Evolutionary conservation across 2,113 vertebrate species (phyloP), one percentile per base, ranked within the genome.

Genomic region (Hystrix brachyura): DNA sequence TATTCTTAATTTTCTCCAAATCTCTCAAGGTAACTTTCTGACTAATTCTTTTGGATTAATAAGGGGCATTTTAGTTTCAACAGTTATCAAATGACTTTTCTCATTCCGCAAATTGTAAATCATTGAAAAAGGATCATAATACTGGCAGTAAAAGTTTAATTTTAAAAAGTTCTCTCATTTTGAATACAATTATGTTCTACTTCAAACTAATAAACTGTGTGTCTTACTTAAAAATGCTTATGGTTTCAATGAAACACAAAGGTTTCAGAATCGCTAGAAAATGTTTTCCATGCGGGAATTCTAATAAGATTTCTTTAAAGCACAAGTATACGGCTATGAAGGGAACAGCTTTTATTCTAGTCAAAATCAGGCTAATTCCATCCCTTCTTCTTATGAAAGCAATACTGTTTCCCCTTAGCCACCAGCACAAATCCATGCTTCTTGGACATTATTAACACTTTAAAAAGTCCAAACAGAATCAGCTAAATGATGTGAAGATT

Each of bases 61-160:
- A 86, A 76, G 38, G 91, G 78, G 14, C 38, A 53, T 74, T 92
- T 87, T 76, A 95, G 59, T 94, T 76, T 97, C 92, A 71, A 59
- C 69, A 81, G 96, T 97, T 95, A 96, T 97, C 95, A 96, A 88
- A 95, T 98, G 83, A 97, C 97, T 98, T 91, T 95, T 95, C 97
- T 97, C 96, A 97, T 97, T 84, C 29, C 25, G 67, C 65, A 93
- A 79, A 91, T 88, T 87, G 17, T 95, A 94, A 93, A 87, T 95
- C 74, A 96, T 43, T 91, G 60, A 62, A 93, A 76, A 76, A 84
- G 46, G 19, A 91, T 79, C 25, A 25, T 55, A 85, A 85, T 57
- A 32, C 55, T 89, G 83, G 94, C 60, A 91, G 60, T 25, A 85
- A 93, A 69, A 53, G 9, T 59, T 86, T 88, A 69, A 88, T 91